Conservation (phyloP, 2,888 invertebrate species). For the Neocrepidodera transversa region DNA sequence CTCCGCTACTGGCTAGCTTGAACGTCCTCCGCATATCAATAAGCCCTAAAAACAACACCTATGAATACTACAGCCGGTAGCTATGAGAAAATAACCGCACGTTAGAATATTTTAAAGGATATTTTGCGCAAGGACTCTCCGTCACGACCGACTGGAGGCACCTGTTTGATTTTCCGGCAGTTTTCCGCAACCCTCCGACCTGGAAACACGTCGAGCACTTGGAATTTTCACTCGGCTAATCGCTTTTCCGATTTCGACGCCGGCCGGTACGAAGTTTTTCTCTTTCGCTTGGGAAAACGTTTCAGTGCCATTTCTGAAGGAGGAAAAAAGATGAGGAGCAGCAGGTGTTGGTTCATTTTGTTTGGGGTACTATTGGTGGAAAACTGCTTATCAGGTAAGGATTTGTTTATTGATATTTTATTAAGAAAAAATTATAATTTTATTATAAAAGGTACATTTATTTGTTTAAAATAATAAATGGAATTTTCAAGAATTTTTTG, state of each 20-base stretch:
- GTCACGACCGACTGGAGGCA: constrained; percentile 33
- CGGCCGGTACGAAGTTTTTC: constrained; percentile 1
- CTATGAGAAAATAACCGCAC: constrained; percentile 9
- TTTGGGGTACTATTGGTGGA: constrained; percentile 27
- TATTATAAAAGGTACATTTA: no score
- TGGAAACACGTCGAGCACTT: constrained; percentile 25
- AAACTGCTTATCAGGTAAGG: constrained; percentile 31
- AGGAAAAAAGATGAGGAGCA: constrained; percentile 10
- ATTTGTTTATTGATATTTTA: background rate
- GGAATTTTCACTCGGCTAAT: constrained; percentile 10
- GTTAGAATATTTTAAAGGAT: constrained; percentile 16
- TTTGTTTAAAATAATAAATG: no score
- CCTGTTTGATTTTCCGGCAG: constrained; percentile 46
- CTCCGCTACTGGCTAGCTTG: no score
- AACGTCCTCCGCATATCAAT: no score
- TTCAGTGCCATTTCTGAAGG: background rate
- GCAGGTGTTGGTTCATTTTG: constrained; percentile 23
- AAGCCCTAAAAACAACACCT: no score
- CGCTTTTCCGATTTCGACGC: constrained; percentile 11
- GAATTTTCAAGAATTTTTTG: no score
- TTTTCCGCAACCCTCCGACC: constrained; percentile 39
- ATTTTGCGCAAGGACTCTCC: constrained; percentile 35
- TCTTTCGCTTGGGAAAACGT: background rate
- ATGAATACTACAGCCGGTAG: constrained; percentile 14
- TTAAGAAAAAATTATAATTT: no score